These are phyloP conservation scores for Emydocephalus ijimae DNA, from an alignment of 2,113 vertebrate species.

Conservation along the genomic window DNA sequence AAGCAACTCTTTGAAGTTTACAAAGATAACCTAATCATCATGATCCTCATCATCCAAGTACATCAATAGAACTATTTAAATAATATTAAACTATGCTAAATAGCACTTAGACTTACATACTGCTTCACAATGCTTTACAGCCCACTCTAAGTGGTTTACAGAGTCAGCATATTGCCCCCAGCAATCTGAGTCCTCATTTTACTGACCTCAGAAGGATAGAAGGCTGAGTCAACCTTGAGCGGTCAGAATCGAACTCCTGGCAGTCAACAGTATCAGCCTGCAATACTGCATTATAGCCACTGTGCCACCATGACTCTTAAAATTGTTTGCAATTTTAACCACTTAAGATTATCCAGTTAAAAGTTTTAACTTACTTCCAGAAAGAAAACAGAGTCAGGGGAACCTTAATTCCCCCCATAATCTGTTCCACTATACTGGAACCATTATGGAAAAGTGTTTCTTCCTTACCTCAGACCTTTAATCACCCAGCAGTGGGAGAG, in stretches of 20 bases:
- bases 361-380: background rate
- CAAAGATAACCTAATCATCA: background rate
- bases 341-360: background rate
- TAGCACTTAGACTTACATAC: too few relatives aligned
- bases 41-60: background rate
- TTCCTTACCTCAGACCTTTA: background rate
- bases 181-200: background rate
- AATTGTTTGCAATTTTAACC: background rate
- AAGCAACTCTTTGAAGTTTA: background rate
- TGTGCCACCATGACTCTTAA: background rate
- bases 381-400: background rate
- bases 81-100: background rate
- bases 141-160: background rate
- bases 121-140: too few relatives aligned
- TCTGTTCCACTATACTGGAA: background rate
- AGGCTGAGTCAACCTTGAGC: background rate
- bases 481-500: background rate
- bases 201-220: background rate
- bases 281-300: background rate
- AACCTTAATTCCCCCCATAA: background rate
- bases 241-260: background rate
- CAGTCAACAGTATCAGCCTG: background rate
- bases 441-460: background rate
- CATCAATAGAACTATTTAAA: background rate
- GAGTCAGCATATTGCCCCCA: background rate